These are phyloP conservation scores for Pecten maximus DNA, from an alignment of 2,888 invertebrate genomes.

Conservation along the genomic window DNA sequence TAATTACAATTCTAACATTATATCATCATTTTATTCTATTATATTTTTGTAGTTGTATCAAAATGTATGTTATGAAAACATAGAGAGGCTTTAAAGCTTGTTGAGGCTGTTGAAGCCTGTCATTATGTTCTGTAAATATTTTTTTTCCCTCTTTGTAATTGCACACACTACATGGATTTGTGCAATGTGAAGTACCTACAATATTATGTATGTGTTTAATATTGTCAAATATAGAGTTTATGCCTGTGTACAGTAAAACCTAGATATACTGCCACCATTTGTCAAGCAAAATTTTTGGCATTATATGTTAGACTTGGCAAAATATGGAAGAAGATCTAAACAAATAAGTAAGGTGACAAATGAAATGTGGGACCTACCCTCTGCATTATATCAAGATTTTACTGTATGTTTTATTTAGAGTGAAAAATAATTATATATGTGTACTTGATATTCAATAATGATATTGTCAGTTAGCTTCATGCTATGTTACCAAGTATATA, in stretches of 20 bases:
- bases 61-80: too few species aligned
- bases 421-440: slow-evolving; percentile 1
- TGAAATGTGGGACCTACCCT: background rate
- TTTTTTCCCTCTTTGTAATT: background rate
- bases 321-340: background rate
- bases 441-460: slow-evolving; percentile 7
- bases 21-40: too few species aligned
- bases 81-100: too few species aligned
- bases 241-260: background rate
- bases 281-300: background rate
- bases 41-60: too few species aligned
- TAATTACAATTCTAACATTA: too few species aligned
- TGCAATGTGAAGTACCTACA: slow-evolving; percentile 13
- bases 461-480: slow-evolving; percentile 6
- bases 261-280: background rate
- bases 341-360: background rate
- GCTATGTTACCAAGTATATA: slow-evolving; percentile 7
- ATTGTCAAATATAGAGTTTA: background rate
- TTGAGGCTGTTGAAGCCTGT: background rate
- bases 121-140: background rate
- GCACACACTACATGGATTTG: background rate
- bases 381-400: background rate
- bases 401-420: background rate
- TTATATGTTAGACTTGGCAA: background rate
- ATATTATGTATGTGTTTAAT: background rate